Evolutionary conservation across 2,888 invertebrate species (phyloP).

Genomic region (Acrobeloides nanus): DNA sequence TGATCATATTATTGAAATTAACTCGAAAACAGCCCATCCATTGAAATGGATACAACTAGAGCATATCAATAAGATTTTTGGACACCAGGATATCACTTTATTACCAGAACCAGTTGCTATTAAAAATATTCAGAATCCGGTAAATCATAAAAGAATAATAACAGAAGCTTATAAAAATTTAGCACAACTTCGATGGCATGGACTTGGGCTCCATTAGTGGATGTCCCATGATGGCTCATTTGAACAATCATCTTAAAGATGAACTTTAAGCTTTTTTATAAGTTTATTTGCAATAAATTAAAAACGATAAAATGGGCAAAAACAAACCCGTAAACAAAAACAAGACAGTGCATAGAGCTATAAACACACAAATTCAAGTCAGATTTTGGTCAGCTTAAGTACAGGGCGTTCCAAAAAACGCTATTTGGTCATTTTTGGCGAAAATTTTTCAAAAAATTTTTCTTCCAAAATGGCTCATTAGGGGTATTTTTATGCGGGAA

Average conservation of each 20-base stretch:
- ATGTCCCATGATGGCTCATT: constrained; percentile 34
- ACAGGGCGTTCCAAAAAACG: no score
- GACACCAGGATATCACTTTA: constrained; percentile 35
- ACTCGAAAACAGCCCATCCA: constrained; percentile 28
- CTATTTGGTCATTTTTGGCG: no score
- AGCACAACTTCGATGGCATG: constrained; percentile 16
- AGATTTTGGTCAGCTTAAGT: no score
- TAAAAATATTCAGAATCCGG: not conserved
- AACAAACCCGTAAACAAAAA: no score
- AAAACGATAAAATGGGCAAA: no score
- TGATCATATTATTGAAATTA: constrained; percentile 13
- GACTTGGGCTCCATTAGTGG: constrained; percentile 20
- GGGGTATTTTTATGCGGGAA: no score
- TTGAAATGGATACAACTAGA: constrained; percentile 34
- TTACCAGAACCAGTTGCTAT: constrained; percentile 33
- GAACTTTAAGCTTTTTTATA: constrained; percentile 7
- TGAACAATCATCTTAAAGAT: constrained; percentile 18
- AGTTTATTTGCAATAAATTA: no score
- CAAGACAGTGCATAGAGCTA: no score
- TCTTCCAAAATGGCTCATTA: no score
- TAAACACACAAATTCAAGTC: no score
- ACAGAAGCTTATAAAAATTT: not conserved
- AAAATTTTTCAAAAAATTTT: no score
- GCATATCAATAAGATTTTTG: constrained; percentile 34
- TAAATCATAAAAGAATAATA: not conserved